phyloP scores from a whole-genome alignment of 2,113 vertebrate genomes.

The Pelobates fuscus region DNA sequence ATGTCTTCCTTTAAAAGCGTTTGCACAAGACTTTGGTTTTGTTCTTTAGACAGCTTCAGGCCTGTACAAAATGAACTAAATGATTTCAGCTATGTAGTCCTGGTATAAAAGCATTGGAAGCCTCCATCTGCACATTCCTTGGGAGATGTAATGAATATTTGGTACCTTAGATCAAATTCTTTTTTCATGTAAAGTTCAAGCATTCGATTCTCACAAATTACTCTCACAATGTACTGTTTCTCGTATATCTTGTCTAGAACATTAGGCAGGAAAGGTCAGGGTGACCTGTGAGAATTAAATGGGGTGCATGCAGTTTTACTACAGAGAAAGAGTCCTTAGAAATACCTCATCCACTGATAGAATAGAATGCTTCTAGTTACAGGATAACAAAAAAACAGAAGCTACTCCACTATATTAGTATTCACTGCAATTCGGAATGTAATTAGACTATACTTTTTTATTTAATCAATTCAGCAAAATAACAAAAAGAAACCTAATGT shows the following conservation, averaged over 20 bases:
- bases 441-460: too few species aligned
- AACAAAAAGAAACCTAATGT: too few species aligned
- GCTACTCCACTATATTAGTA: background rate
- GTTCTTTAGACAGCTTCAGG: slow-evolving; percentile 65
- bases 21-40: slow-evolving; percentile 65
- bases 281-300: background rate
- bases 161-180: slow-evolving; percentile 59
- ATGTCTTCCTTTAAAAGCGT: slow-evolving; percentile 65
- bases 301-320: slow-evolving; percentile 24
- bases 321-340: slow-evolving; percentile 41
- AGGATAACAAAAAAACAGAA: slow-evolving; percentile 30
- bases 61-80: slow-evolving; percentile 70
- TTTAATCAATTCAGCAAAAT: too few species aligned
- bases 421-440: background rate
- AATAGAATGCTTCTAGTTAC: slow-evolving; percentile 40
- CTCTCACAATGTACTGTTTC: slow-evolving; percentile 17
- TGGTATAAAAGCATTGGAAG: slow-evolving; percentile 60
- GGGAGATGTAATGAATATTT: slow-evolving; percentile 69
- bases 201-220: slow-evolving; percentile 59
- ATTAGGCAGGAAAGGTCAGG: slow-evolving; percentile 59
- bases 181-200: slow-evolving; percentile 67
- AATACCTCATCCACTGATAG: slow-evolving; percentile 21
- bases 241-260: slow-evolving; percentile 61
- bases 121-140: slow-evolving; percentile 65
- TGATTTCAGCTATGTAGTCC: slow-evolving; percentile 62